Conservation (phyloP, 2,113 vertebrate species). For the Ceyx margarethae region DNA sequence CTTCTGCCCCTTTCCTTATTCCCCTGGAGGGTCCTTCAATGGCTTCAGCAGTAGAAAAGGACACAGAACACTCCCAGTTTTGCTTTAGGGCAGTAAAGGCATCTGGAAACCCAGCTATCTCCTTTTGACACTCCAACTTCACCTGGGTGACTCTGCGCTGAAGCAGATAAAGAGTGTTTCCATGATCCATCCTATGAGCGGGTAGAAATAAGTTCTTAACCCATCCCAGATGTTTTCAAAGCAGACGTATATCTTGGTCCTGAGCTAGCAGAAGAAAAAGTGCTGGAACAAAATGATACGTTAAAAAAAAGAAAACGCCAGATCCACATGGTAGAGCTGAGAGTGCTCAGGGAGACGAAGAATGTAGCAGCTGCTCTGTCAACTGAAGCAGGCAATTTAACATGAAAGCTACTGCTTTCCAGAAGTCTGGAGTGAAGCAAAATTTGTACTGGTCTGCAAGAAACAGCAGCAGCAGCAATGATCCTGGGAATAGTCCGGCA, state of each 20-base stretch:
- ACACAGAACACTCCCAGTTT: neutral
- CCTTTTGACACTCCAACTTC: neutral
- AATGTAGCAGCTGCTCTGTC: constrained; percentile 55
- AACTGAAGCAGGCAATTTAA: constrained; percentile 26
- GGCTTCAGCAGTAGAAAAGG: neutral
- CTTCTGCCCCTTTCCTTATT: neutral
- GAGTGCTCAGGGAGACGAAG: constrained; percentile 29
- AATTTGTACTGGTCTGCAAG: neutral
- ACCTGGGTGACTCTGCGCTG: neutral
- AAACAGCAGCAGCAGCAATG: neutral
- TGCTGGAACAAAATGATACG: neutral
- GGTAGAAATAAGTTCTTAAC: neutral
- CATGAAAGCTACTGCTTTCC: constrained; percentile 38
- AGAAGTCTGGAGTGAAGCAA: constrained; percentile 29
- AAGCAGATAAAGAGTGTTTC: neutral
- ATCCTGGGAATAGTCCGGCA: neutral
- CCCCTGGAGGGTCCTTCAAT: neutral
- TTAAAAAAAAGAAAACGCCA: neutral
- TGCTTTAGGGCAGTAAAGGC: neutral
- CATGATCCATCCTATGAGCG: neutral
- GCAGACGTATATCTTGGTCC: neutral
- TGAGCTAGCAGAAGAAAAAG: constrained; percentile 7
- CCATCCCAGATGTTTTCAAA: constrained; percentile 34
- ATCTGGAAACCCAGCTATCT: neutral
- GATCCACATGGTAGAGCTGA: constrained; percentile 25